phyloP scores from a whole-genome alignment of 1,140 invertebrate species.

The Armadillidium nasatum region DNA sequence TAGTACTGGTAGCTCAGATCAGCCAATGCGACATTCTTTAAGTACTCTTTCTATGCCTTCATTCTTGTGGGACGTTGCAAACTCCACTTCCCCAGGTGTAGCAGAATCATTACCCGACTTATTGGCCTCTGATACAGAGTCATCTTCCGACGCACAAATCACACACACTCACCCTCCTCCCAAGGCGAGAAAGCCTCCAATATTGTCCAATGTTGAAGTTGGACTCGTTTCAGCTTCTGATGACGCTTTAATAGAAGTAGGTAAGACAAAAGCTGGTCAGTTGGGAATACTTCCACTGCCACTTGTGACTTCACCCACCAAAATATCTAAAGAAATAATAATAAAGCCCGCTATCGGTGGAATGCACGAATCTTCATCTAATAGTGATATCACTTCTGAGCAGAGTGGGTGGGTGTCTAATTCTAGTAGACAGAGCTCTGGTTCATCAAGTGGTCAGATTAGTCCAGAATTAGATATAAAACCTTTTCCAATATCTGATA shows the following conservation, averaged over 20 bases:
- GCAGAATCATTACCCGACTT: conserved; percentile 44
- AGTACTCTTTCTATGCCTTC: conserved; percentile 57
- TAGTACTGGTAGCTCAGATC: conserved; percentile 46
- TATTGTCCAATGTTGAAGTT: conserved; percentile 49
- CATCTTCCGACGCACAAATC: conserved; percentile 38
- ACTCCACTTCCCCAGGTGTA: conserved; percentile 37
- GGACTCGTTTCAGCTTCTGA: conserved; percentile 49
- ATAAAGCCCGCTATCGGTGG: conserved; percentile 29
- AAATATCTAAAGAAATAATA: conserved; percentile 35
- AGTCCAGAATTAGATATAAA: conserved; percentile 44
- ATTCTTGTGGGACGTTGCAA: conserved; percentile 42
- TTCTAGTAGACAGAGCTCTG: conserved; percentile 48
- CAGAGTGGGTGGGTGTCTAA: conserved; percentile 53
- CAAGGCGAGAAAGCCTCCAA: conserved; percentile 48
- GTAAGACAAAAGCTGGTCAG: conserved; percentile 19
- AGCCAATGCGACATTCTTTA: conserved; percentile 56
- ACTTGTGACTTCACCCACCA: conserved; percentile 39
- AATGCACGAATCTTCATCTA: conserved; percentile 46
- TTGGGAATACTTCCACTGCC: not conserved
- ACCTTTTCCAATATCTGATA: conserved; percentile 40
- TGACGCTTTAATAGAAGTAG: conserved; percentile 47
- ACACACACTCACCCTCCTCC: conserved; percentile 45
- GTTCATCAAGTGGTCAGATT: conserved; percentile 49
- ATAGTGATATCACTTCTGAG: conserved; percentile 51
- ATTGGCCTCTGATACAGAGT: conserved; percentile 40